A percentile compares a stretch with the other conserved stretches of the same genome.
Evolutionary conservation across 2,113 vertebrate species (phyloP).

Genomic region (Prunella fulvescens): DNA sequence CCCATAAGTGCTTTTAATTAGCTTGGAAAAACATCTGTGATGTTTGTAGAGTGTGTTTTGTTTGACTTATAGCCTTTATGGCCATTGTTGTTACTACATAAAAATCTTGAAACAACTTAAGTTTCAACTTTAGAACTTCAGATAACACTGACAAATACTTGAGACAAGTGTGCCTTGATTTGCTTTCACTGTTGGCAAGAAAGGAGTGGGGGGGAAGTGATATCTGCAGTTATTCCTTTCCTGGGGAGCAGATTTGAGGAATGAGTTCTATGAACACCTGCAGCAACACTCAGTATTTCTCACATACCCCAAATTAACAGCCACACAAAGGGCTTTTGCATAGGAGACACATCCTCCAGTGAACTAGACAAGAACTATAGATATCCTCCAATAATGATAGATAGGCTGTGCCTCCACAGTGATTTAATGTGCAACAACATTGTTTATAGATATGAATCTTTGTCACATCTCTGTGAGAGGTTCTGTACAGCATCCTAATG

Average conservation of each 20-base stretch:
- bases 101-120: neutral
- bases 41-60: neutral
- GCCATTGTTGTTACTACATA: neutral
- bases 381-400: neutral
- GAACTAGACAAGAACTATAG: neutral
- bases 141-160: neutral
- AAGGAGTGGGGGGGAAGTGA: fast-evolving
- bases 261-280: neutral
- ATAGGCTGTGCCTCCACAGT: neutral
- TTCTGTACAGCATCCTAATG: neutral
- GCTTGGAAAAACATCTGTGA: neutral
- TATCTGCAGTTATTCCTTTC: neutral
- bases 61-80: neutral
- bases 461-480: fast-evolving
- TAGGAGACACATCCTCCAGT: neutral
- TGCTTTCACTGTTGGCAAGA: neutral
- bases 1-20: neutral
- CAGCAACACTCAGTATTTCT: neutral
- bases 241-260: neutral
- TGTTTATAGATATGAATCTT: neutral
- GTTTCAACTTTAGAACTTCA: neutral
- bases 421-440: neutral
- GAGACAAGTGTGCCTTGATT: neutral
- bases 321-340: neutral
- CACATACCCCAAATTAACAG: neutral